Evolutionary conservation across 2,797 vertebrate genomes (phyloP), one percentile per base, ranked within the genome.

Genomic region (Cyprinodon diabolis): DNA sequence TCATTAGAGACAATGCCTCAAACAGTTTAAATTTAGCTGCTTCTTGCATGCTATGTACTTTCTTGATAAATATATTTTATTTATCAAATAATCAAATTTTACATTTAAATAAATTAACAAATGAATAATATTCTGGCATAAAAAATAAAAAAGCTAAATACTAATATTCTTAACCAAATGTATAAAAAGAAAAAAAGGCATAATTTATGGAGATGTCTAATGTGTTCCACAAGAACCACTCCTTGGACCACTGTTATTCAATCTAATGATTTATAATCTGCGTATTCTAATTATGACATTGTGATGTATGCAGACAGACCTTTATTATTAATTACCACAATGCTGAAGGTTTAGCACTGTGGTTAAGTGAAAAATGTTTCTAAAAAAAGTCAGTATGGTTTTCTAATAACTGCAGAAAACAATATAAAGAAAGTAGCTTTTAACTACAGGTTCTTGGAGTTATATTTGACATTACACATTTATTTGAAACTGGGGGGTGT

Each of bases 21-120:
- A 78, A 85, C 52, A 75, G 69, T 45, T 69, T 84, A 86, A 87
- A 83, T 77, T 86, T 37, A 81, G 62, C 21, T 11, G 65, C 21
- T 6, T 0, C 7, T 48, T 48, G 52, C 66, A 52, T 56, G 6
- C 3, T 13, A 37, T 55, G 67, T 63, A 30, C 48, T 10, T 69
- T 11, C 66, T 52, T 40, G 60, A 17, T 19, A 19, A 21, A 30
- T 14, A 30, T 66, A 12, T 14, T 3, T 17, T 17, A 30, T 30
- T 30, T 30, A 30, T 30, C 30, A 30, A 30, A 30, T 30, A 30
- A 30, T 30, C 30, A 30, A 30, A 30, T 60, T 40, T 43, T 19
- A 10, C 37, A 40, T 30, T 37, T 40, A 9, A 60, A 10, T 60
- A 37, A 3, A 40, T 37, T 40, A 19, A 60, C 17, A 60, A 60